Evolutionary conservation across 1,140 invertebrate genomes (phyloP), one percentile per base, ranked within the genome.

Genomic region (Drosophila jambulina): DNA sequence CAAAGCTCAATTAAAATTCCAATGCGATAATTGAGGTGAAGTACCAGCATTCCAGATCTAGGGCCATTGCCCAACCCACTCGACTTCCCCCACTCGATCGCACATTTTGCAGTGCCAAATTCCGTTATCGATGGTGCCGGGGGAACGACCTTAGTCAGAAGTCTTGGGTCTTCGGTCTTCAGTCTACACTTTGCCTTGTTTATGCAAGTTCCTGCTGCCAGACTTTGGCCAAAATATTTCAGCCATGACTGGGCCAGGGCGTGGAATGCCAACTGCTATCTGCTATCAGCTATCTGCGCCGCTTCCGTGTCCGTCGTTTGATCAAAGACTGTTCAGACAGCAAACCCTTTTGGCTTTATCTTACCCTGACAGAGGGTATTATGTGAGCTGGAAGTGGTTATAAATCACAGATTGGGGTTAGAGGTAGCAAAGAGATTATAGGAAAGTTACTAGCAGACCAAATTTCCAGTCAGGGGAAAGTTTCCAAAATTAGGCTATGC

Each of bases 111-210:
- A 75, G 65, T 81, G 75, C 70, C 78, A 69, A 86, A 70, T 54
- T 54, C 12, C 29, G 19, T 67, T 69, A 69, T 69, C 65, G 34
- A 51, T 27, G 46, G 27, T 32, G 21, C 12, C 43, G 46, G 67
- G 67, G 43, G 67, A 72, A 71, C 68, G 84, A 83, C 83, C 83
- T 87, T 87, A 49, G 57, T 53, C 53, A 25, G 45, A 27, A n/a
- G 42, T 42, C 36, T 60, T 15, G 19, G 19, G 15, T 64, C 23
- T 46, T 32, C 3, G 34, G 27, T 53, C 49, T 53, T 34, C 51
- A 13, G 4, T 23, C 51, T 23, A 8, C 27, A 12, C 4, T 54
- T 32, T 58, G 45, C 54, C 59, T 53, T 40, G 23, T 48, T 82
- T 78, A 75, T 81, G 68, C 72, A 53, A 76, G 46, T 32, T 4